Evolutionary conservation across 2,797 vertebrate species (phyloP), one percentile per base, ranked within the genome.

Genomic region (Cyprinella venusta): DNA sequence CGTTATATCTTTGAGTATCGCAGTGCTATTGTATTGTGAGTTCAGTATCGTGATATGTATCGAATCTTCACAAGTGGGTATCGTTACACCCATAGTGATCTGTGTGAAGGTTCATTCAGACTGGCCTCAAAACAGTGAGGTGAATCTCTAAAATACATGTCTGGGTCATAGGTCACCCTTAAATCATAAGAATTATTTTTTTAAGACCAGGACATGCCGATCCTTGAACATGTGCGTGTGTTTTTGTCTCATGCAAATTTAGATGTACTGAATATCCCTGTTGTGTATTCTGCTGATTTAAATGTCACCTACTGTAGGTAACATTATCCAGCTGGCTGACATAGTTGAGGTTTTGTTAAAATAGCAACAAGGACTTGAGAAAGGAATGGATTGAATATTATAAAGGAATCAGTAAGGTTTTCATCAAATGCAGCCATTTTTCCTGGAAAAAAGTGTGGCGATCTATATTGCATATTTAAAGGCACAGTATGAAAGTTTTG

Each of bases 71-170:
- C 45, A 48, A 16, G 45, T 48, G 45, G 45, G 1, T 48, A 48
- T 48, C 45, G 15, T 48, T 48, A 48, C 45, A 16, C 13, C 13
- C 4, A 15, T 16, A 48, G 45, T 48, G 42, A 76, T 76, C 82
- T 7, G 65, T 3, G 12, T 26, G 77, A 33, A 78, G 64, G 19
- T 70, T 74, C 56, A 79, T 70, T 67, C 72, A 70, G 64, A 50
- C 56, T 42, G 82, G 80, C 45, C 78, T 36, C 42, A 70, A 81
- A 79, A 40, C 45, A 48, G 36, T 0, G 3, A 36, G 33, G 16
- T 30, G 6, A 52, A 54, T 21, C 16, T 48, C 24, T 21, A 42
- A 12, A 79, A 67, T 50, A 15, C 26, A 74, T 15, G 16, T 21
- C 7, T 5, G 50, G n/a, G 30, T 38, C 40, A 48, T 15, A 15